Evolutionary conservation across 2,888 invertebrate genomes (phyloP), one percentile per base, ranked within the genome.

Genomic region (Epinotia nisella): DNA sequence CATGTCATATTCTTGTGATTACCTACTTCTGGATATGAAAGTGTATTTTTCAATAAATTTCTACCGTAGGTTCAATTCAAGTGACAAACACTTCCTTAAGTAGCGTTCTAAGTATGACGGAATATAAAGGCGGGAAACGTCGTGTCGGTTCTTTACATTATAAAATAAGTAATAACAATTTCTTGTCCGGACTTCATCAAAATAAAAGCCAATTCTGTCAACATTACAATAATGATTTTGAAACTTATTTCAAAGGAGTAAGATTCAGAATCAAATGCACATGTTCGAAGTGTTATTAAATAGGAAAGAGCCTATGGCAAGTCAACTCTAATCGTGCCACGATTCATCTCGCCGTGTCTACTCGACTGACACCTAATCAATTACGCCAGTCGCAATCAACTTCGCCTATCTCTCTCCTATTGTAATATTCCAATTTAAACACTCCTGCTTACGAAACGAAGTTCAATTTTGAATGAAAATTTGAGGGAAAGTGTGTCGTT

Each of bases 301-400:
- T 53, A 17, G 61, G 11, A 39, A n/a, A 24, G 60, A 41, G 58
- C 72, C 67, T 62, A 29, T 65, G 56, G 64, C 73, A 73, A 73
- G 69, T 73, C 69, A 69, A 64, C 51, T 72, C 61, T 72, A 69
- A 69, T 73, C 73, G 68, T 24, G 19, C 17, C 24, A 41, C 73
- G 62, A 73, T 73, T 69, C 64, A 73, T 73, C 72, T 62, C 51
- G 39, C 35, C 56, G 45, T 58, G 60, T 58, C 68, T 67, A 29
- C 67, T 39, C 19, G 49, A 29, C 59, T 68, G 72, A 24, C 62
- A 68, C 72, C 68, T 72, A 72, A 72, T 72, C 68, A 72, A 68
- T 72, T 72, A 62, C 56, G 2, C 58, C 59, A 10, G 19, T 29
- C 51, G 70, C 59, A 61, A 68, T 17, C 67, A 56, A 66, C 56